Percentiles rank a stretch among this genome's conserved stretches.
Conservation (phyloP, 2,113 vertebrate species). For the Labeo catla region DNA sequence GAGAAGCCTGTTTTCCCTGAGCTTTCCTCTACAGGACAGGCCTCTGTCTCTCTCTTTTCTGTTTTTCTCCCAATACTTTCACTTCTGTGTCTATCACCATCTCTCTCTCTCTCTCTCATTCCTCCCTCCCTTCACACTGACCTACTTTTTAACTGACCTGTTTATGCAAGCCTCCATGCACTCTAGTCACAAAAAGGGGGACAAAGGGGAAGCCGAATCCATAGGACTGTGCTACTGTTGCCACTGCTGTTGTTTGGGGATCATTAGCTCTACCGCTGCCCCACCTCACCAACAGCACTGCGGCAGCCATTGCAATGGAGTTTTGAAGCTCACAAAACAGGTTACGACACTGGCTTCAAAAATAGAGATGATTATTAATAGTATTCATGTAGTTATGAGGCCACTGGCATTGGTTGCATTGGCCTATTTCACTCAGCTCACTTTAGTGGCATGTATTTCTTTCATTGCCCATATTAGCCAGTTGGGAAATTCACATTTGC, state of each 20-base stretch:
- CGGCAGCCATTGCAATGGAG: not conserved
- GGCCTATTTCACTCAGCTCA: not conserved
- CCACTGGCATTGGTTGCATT: not conserved
- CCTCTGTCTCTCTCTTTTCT: conserved; percentile 34
- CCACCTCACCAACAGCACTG: not conserved
- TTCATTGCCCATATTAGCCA: not conserved
- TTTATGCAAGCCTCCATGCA: conserved; percentile 64
- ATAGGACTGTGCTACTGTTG: conserved; percentile 1
- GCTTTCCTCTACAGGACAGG: conserved; percentile 40
- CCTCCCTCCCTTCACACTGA: conserved; percentile 60
- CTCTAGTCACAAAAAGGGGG: conserved; percentile 58
- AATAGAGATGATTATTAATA: not conserved
- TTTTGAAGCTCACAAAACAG: not conserved
- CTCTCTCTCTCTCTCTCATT: conserved; percentile 27
- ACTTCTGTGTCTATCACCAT: not conserved
- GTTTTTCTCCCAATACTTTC: conserved; percentile 36
- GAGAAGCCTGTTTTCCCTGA: conserved; percentile 62
- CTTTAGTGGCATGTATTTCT: not conserved
- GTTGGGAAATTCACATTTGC: not conserved
- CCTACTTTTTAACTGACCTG: conserved; percentile 79
- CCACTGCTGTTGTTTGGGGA: conserved; percentile 51
- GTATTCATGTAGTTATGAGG: not conserved
- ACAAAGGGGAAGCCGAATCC: conserved; percentile 62
- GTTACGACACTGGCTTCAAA: conserved; percentile 6
- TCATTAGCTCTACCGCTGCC: conserved; percentile 54